Evolutionary conservation across 2,888 invertebrate genomes (phyloP).

Genomic region (Phyto melanocephala): DNA sequence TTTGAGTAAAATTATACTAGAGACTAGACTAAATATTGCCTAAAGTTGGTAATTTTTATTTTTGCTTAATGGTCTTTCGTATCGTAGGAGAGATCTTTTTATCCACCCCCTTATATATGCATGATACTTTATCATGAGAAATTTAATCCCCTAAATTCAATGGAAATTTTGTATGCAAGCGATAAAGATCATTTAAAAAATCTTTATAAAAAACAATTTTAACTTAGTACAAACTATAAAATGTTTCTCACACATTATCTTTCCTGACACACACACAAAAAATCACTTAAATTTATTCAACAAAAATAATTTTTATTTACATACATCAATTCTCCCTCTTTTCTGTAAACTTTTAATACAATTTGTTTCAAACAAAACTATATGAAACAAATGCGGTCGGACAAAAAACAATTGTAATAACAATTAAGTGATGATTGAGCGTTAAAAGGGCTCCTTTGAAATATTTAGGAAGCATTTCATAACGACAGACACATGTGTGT

Average conservation of each 20-base stretch:
- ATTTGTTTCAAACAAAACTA: neutral
- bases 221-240: neutral
- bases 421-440: conserved; percentile 22
- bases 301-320: neutral
- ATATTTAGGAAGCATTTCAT: neutral
- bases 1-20: no score
- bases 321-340: neutral
- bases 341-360: neutral
- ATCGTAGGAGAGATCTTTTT: neutral
- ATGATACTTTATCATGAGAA: neutral
- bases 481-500: no score
- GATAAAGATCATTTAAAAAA: neutral
- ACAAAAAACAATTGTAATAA: neutral
- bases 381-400: neutral
- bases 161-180: neutral
- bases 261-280: neutral
- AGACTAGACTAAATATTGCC: no score
- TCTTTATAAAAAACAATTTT: neutral
- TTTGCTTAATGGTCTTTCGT: no score
- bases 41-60: no score
- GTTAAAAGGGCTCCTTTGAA: neutral
- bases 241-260: neutral
- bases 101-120: neutral
- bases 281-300: conserved; percentile 3
- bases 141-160: neutral